Evolutionary conservation across 2,888 invertebrate species (phyloP), one percentile per base, ranked within the genome.

Genomic region (Drosophila ustulata): DNA sequence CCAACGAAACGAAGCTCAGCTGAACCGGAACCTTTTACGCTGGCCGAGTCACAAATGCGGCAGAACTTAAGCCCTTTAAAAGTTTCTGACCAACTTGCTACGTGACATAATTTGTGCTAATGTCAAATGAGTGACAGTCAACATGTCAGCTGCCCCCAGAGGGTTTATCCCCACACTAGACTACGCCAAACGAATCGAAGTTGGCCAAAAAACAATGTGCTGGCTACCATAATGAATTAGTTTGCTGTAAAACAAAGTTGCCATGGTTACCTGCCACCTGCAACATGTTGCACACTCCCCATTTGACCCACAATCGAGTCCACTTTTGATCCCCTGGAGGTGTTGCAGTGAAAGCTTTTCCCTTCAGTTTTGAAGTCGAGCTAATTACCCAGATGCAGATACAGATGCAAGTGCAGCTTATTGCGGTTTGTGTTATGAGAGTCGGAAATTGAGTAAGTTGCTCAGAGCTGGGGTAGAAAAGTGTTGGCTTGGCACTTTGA

Each of bases 91-190:
- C 72, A 79, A 71, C 49, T 63, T 72, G 67, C 62, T 73, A 84
- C 83, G 83, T 84, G 83, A 84, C 88, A 86, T 88, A 88, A 84
- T 88, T 84, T 84, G 86, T 67, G 75, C 75, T 82, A 71, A 84
- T 88, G 75, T 62, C 58, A 66, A 75, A 64, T 73, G 74, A 73
- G 51, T 63, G 79, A 63, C 62, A 71, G 64, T 53, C 59, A 56
- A 45, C 63, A 62, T 41, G 50, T 55, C 45, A 51, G 45, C 25
- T 55, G 39, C 7, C 58, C 46, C 58, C 30, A 55, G 7, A 46
- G 9, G 23, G 45, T 26, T 45, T 70, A 9, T 43, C 26, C 45
- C 18, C 23, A 41, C 61, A 58, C 67, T 66, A 8, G 18, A 23
- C 45, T 46, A 28, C 65, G 52, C 11, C n/a, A 43, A 37, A 58